Base-by-base conservation (phyloP, 1,140 invertebrate species). In the Aleiodes sp. region DNA sequence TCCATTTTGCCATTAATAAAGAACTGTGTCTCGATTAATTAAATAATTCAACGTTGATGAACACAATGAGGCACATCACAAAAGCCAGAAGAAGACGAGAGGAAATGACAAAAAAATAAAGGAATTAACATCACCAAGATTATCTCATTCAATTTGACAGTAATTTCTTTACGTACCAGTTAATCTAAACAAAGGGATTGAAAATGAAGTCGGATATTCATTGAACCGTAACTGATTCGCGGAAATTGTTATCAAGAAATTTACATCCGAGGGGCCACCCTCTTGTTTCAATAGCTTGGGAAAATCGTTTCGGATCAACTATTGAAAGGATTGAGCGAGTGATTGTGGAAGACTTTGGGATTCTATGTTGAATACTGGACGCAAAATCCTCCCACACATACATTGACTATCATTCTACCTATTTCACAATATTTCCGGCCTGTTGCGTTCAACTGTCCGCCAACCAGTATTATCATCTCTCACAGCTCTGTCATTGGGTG, bases 371-470 rank as follows among this genome's bases (percentile, higher is more conserved):
- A 43, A n/a, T n/a, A n/a, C n/a, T n/a, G n/a, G n/a, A n/a, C n/a
- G n/a, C n/a, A n/a, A n/a, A n/a, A n/a, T n/a, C n/a, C n/a, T n/a
- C n/a, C n/a, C n/a, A n/a, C n/a, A n/a, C n/a, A n/a, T n/a, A n/a
- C n/a, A n/a, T 57, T 72, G 71, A 75, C 74, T n/a, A 21, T 59
- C 70, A 62, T 78, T n/a, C 65, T 71, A 75, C 73, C 71, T 73
- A 65, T 73, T 77, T 70, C 75, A 57, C 67, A 68, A 72, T 73
- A 73, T 75, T 78, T 79, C 73, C 70, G 75, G 70, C 65, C 71
- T 73, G 74, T 72, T 78, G 76, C 73, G 43, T 72, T 68, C 62
- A 56, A 28, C 35, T 43, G 56, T 68, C 31, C 39, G 52, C 52
- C 66, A 70, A 41, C 31, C 66, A 70, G 68, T 31, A 71, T 74